phyloP scores from a whole-genome alignment of 1,140 invertebrate species.

The Leptestheria dahalacensis region DNA sequence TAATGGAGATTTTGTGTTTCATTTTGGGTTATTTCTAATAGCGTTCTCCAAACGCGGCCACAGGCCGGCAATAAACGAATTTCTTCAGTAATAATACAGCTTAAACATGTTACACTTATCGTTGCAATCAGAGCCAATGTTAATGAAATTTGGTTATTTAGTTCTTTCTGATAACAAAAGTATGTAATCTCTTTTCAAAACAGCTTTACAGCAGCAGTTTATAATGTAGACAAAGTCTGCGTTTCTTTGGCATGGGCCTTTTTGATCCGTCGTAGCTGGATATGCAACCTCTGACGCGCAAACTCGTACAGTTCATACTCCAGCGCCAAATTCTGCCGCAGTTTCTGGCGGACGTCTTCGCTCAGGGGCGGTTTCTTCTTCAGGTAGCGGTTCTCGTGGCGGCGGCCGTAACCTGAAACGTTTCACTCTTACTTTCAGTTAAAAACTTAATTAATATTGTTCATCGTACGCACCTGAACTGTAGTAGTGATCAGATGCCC shows the following conservation, averaged over 20 bases:
- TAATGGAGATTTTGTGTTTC: no score
- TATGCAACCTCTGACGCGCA: conserved; percentile 63
- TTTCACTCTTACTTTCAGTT: background rate
- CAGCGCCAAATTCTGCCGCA: conserved; percentile 66
- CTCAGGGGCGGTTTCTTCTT: conserved; percentile 57
- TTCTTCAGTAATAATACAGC: no score
- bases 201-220: background rate
- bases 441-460: background rate
- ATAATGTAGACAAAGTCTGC: no score
- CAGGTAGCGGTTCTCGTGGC: conserved; percentile 57
- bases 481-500: conserved; percentile 58
- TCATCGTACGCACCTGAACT: conserved; percentile 37
- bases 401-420: conserved; percentile 9
- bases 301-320: conserved; percentile 88
- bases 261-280: conserved; percentile 33
- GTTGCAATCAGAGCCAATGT: no score
- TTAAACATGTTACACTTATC: no score
- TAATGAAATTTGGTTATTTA: background rate
- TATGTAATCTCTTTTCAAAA: background rate
- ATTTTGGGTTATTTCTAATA: no score
- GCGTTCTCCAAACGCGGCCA: no score
- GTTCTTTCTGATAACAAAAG: background rate
- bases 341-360: conserved; percentile 69
- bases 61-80: no score
- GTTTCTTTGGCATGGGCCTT: no score